phyloP scores from a whole-genome alignment of 2,888 invertebrate genomes.

The Camponotus fellah region DNA sequence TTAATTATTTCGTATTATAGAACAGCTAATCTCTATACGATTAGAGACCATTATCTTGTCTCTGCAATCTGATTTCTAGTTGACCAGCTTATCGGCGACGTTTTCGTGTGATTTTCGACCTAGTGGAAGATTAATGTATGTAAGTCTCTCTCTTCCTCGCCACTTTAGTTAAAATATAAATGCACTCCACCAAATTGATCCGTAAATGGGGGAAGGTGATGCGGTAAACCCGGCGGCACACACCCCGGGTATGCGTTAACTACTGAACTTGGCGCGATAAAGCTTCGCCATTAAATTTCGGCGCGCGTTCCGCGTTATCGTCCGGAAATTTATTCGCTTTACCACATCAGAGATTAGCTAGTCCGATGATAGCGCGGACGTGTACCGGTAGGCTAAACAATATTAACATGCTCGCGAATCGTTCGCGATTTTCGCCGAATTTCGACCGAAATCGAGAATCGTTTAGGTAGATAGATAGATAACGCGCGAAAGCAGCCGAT shows the following conservation, averaged over 20 bases:
- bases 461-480: neutral
- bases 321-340: constrained; percentile 50
- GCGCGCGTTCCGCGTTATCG: constrained; percentile 40
- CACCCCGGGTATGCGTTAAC: constrained; percentile 33
- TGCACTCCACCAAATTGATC: constrained; percentile 41
- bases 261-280: constrained; percentile 48
- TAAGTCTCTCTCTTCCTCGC: neutral
- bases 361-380: constrained; percentile 14
- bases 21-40: constrained; percentile 60
- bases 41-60: constrained; percentile 71
- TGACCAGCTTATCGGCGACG: constrained; percentile 67
- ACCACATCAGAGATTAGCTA: constrained; percentile 52
- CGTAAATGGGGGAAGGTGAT: constrained; percentile 37
- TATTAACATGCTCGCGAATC: constrained; percentile 47
- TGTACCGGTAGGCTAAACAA: constrained; percentile 36
- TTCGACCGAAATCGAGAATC: neutral
- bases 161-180: constrained; percentile 46
- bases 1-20: constrained; percentile 73
- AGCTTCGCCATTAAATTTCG: constrained; percentile 52
- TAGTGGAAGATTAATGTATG: constrained; percentile 37
- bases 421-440: constrained; percentile 36
- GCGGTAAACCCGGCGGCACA: constrained; percentile 23
- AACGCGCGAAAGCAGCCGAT: constrained; percentile 1
- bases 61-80: constrained; percentile 73
- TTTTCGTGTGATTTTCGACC: constrained; percentile 68